Evolutionary conservation across 2,797 vertebrate genomes (phyloP), one percentile per base, ranked within the genome.

Genomic region (Eutrigla gurnardus): DNA sequence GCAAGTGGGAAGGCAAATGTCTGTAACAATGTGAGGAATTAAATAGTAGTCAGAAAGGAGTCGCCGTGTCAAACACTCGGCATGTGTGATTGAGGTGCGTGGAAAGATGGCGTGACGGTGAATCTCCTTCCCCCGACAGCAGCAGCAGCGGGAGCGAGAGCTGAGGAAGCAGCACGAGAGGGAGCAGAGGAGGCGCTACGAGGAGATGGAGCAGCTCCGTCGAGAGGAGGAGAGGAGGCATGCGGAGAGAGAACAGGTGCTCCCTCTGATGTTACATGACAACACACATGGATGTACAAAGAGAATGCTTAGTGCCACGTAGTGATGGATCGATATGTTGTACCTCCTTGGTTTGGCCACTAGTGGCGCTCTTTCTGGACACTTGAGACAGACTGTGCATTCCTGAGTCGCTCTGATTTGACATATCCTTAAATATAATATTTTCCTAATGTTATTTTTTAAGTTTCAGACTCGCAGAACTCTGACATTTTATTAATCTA

Each of bases 231-330:
- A 98, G 92, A 92, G 97, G 90, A 94, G 96, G 60, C 96, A 96
- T 0, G 96, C 97, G 0, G 97, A 98, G 86, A 96, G 97, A 2
- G 97, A 99, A 75, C 97, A 99, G 98, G 98, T 99, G 7, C 18
- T 49, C 47, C 3, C 50, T 53, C 6, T 40, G 40, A 10, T 40
- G 35, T 35, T 42, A 17, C 59, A 37, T 37, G 8, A 7, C 35
- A 65, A 46, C 12, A 14, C 37, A 36, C 18, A 36, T 54, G 53
- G 50, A 47, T 67, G 35, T 17, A 0, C 10, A 57, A 39, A 25
- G 14, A 50, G 40, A 58, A 25, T 2, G 25, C 25, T 25, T 25
- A 1, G 25, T 25, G 25, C 25, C 25, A 25, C 25, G 25, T 25
- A 25, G 25, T 25, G 25, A 25, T 25, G 25, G 25, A 25, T 25